Percentiles rank a stretch among this genome's conserved stretches.
Conservation (phyloP, 64 coral and sea anemone species). For the Porites lutea region DNA sequence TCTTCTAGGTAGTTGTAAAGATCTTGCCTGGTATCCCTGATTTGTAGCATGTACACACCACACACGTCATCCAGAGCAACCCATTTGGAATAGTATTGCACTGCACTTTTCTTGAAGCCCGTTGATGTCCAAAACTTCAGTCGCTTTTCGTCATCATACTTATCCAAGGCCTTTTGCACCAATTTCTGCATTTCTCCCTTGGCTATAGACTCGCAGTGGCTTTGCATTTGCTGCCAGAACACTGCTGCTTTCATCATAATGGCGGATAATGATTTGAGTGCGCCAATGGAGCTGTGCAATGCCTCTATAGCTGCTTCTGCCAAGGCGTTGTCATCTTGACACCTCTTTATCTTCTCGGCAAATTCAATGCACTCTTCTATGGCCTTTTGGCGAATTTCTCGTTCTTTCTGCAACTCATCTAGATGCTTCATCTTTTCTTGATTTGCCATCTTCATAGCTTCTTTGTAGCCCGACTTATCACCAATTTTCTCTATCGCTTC, state of each 20-base stretch:
- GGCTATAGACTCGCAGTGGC: slow-evolving; percentile 13
- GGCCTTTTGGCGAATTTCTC: slow-evolving; percentile 41
- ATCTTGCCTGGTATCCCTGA: slow-evolving; percentile 52
- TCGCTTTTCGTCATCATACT: slow-evolving; percentile 41
- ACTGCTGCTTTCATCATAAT: slow-evolving; percentile 75
- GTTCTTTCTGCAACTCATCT: slow-evolving; percentile 48
- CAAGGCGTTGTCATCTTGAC: slow-evolving; percentile 9
- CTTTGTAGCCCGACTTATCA: slow-evolving; percentile 2
- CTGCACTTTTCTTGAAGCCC: slow-evolving; percentile 35
- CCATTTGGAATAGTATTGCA: slow-evolving; percentile 65
- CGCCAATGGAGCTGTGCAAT: slow-evolving; percentile 74
- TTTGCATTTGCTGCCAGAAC: slow-evolving; percentile 69
- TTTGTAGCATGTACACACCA: slow-evolving; percentile 65
- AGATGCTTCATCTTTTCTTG: slow-evolving; percentile 59
- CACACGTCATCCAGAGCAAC: slow-evolving; percentile 10
- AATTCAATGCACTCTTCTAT: slow-evolving; percentile 62
- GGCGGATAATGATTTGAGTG: slow-evolving; percentile 53
- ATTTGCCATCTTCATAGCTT: slow-evolving; percentile 42
- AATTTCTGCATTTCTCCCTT: neutral
- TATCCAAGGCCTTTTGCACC: slow-evolving; percentile 26
- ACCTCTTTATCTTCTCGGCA: slow-evolving; percentile 50
- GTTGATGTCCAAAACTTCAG: slow-evolving; percentile 54
- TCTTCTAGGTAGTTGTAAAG: slow-evolving; percentile 49
- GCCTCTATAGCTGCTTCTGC: slow-evolving; percentile 63
- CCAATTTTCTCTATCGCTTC: neutral